phyloP scores from a whole-genome alignment of 2,797 vertebrate genomes.

The Schizopygopsis malacanthus region DNA sequence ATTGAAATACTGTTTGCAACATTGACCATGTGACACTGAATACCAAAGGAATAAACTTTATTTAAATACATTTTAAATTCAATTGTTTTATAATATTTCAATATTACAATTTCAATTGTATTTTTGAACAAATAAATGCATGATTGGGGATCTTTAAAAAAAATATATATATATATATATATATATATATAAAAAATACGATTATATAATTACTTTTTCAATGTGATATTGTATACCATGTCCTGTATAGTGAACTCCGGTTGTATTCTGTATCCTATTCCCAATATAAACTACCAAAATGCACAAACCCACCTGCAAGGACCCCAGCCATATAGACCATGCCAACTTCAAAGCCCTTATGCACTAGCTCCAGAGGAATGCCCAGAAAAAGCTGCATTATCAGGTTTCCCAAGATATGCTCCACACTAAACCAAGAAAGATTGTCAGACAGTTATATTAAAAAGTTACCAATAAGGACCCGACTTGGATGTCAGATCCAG shows the following conservation, averaged over 20 bases:
- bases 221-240: not conserved
- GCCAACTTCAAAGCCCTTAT: conserved; percentile 91
- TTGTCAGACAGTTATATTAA: not conserved
- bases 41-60: not conserved
- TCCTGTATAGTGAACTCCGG: too few species aligned
- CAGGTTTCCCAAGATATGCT: conserved; percentile 90
- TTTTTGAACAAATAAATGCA: not conserved
- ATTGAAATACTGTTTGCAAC: not conserved
- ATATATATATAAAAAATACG: too few species aligned
- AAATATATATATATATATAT: too few species aligned
- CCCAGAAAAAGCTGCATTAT: conserved; percentile 88
- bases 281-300: not conserved
- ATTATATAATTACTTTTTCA: too few species aligned
- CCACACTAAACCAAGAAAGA: conserved; percentile 75
- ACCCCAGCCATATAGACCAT: conserved; percentile 90
- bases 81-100: too few species aligned
- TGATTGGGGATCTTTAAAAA: not conserved
- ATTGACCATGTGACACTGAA: not conserved
- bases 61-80: not conserved
- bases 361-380: conserved; percentile 90
- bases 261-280: not conserved
- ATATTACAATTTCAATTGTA: not conserved
- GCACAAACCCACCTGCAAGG: conserved; percentile 81
- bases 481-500: not conserved
- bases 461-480: not conserved